A percentile compares a stretch with the other conserved stretches of the same genome.
Evolutionary conservation across 1,140 invertebrate species (phyloP).

Genomic region (Mizuhopecten yessoensis): DNA sequence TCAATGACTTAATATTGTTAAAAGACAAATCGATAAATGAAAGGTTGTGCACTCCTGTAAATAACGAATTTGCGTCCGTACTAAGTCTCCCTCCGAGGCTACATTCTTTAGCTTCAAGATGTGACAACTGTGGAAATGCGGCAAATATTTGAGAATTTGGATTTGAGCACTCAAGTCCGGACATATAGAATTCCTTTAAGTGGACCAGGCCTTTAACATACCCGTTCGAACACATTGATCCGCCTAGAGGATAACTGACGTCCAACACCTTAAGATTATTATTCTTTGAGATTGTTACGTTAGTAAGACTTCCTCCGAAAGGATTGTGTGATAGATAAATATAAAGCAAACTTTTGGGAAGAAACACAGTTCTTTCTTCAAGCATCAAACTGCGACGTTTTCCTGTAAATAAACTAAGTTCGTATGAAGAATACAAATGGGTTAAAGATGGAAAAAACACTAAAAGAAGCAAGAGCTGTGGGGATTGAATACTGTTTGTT

Average conservation of each 20-base stretch:
- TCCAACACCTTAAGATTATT: background rate
- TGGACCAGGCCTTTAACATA: background rate
- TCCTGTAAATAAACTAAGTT: background rate
- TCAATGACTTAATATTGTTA: background rate
- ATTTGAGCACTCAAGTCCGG: background rate
- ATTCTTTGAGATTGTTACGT: background rate
- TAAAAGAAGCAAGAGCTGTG: background rate
- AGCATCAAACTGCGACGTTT: background rate
- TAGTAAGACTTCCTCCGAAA: background rate
- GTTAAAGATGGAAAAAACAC: background rate
- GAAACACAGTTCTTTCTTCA: background rate
- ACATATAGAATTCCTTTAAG: background rate
- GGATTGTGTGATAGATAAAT: background rate
- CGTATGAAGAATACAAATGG: background rate
- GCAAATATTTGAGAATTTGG: background rate
- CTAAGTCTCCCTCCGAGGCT: background rate
- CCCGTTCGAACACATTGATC: background rate
- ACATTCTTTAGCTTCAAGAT: background rate
- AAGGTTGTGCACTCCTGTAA: background rate
- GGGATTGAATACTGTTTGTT: background rate
- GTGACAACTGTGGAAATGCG: background rate
- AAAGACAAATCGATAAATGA: background rate
- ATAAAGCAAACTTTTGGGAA: background rate
- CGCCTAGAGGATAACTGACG: background rate
- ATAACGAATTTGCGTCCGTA: background rate